phyloP scores from a whole-genome alignment of 2,888 invertebrate genomes.

The Cantharis rustica region DNA sequence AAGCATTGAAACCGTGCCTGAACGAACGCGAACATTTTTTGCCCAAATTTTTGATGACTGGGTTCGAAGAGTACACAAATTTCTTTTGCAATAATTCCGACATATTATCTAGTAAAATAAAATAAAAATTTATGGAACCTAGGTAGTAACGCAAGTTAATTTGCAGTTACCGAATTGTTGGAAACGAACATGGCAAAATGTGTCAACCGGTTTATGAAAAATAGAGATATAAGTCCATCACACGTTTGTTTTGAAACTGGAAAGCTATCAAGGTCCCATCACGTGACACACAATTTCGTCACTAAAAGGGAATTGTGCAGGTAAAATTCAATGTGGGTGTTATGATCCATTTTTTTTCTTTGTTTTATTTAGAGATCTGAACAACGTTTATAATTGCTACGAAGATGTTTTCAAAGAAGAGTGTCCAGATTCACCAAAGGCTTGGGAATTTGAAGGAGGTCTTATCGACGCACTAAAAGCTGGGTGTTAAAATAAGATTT shows the following conservation, averaged over 20 bases:
- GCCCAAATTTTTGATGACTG: not conserved
- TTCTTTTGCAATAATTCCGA: not conserved
- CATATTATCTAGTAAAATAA: not conserved
- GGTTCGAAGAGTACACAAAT: not conserved
- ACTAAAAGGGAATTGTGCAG: constrained; percentile 18
- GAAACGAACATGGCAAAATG: constrained; percentile 16
- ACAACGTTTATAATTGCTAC: constrained; percentile 12
- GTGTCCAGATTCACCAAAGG: constrained; percentile 14
- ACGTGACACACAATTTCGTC: not conserved
- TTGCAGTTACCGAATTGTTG: constrained; percentile 12
- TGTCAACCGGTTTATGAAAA: constrained; percentile 12
- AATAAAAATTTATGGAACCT: not conserved
- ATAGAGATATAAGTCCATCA: constrained; percentile 5
- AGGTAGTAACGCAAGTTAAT: not conserved
- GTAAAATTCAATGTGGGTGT: no score
- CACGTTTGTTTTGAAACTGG: not conserved
- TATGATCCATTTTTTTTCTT: no score
- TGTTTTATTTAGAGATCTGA: constrained; percentile 17
- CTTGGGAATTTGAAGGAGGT: constrained; percentile 19
- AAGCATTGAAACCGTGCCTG: not conserved
- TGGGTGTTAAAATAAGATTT: not conserved
- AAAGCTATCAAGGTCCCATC: not conserved
- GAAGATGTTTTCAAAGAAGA: constrained; percentile 9
- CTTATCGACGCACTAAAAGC: constrained; percentile 4
- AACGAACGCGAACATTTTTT: not conserved